Conservation (phyloP, 2,888 invertebrate species). For the Morpho deidamia region DNA sequence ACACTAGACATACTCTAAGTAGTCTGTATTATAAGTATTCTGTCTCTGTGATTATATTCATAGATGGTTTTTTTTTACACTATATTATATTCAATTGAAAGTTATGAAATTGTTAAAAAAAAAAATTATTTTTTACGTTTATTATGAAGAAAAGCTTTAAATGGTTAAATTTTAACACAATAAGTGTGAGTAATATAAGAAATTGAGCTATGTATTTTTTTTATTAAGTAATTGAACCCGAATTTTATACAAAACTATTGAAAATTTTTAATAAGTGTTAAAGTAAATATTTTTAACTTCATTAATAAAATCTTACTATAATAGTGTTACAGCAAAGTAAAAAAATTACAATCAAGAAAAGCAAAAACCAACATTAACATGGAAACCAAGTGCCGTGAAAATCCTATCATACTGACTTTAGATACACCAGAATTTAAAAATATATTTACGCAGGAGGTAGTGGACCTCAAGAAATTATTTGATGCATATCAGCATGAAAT, state of each 20-base stretch:
- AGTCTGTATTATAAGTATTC: too few species aligned
- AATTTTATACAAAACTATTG: neutral
- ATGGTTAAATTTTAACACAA: neutral
- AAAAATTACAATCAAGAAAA: slow-evolving; percentile 30
- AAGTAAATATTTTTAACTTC: neutral
- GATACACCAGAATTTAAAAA: slow-evolving; percentile 85
- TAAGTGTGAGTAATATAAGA: neutral
- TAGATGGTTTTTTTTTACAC: too few species aligned
- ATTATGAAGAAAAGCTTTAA: too few species aligned
- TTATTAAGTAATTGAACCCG: too few species aligned
- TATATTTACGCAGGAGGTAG: slow-evolving; percentile 90
- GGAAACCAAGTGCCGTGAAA: slow-evolving; percentile 59
- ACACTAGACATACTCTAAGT: too few species aligned
- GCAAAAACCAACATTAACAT: slow-evolving; percentile 48
- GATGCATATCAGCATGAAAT: slow-evolving; percentile 89
- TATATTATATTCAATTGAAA: too few species aligned
- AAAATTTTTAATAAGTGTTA: neutral
- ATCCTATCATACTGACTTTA: slow-evolving; percentile 85
- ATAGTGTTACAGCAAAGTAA: slow-evolving; percentile 23
- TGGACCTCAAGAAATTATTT: slow-evolving; percentile 85
- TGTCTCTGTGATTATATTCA: too few species aligned
- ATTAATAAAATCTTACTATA: neutral
- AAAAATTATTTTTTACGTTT: too few species aligned
- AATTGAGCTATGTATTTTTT: too few species aligned
- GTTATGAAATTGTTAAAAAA: too few species aligned